Percentiles rank a stretch among this genome's conserved stretches.
phyloP scores from a whole-genome alignment of 2,797 vertebrate species.

The Masticophis lateralis region DNA sequence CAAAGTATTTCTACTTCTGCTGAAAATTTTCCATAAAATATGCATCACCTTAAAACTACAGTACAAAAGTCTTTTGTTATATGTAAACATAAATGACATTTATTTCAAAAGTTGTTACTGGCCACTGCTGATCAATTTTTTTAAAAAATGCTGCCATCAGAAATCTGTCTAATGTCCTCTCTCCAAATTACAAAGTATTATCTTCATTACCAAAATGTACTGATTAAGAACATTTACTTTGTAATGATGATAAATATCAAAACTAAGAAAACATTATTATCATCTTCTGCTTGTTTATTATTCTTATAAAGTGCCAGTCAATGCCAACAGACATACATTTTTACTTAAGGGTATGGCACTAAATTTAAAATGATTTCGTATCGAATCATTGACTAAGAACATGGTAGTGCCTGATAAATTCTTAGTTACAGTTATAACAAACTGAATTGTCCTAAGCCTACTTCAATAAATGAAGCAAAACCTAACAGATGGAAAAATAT shows the following conservation, averaged over 20 bases:
- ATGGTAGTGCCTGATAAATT: not conserved
- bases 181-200: not conserved
- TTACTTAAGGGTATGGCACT: not conserved
- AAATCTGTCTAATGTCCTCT: not conserved
- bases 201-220: not conserved
- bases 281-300: not conserved
- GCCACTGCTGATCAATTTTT: not conserved
- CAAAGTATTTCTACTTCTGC: too few relatives aligned
- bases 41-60: not conserved
- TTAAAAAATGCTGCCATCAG: not conserved
- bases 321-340: not conserved
- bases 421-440: constrained; percentile 2
- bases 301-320: not conserved
- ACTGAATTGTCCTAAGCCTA: not conserved
- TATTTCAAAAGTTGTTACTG: not conserved
- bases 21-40: not conserved
- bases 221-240: not conserved
- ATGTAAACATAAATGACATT: not conserved
- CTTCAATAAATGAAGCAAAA: constrained; percentile 42
- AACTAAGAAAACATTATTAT: not conserved
- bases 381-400: not conserved
- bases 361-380: not conserved
- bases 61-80: not conserved
- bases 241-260: not conserved
- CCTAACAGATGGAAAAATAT: constrained; percentile 22